Evolutionary conservation across 2,113 vertebrate species (phyloP).

Genomic region (Indicator indicator): DNA sequence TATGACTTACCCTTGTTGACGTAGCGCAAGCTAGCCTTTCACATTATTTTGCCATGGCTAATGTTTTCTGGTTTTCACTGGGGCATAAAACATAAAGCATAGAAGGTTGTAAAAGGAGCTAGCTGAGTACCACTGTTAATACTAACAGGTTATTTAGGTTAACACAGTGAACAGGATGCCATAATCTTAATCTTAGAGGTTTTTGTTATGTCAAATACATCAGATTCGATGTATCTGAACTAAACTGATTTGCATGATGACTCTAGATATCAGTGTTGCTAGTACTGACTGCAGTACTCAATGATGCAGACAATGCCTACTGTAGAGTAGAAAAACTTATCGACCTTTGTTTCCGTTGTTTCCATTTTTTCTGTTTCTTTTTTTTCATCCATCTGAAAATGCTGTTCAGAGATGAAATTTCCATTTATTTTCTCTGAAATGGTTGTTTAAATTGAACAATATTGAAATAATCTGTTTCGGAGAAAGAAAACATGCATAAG

Average conservation of each 20-base stretch:
- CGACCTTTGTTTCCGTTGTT: background rate
- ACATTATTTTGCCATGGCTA: background rate
- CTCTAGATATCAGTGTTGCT: background rate
- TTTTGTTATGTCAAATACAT: background rate
- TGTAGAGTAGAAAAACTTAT: background rate
- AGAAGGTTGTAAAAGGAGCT: background rate
- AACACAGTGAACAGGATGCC: background rate
- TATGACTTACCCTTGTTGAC: background rate
- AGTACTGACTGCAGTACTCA: background rate
- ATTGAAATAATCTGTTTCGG: conserved; percentile 25
- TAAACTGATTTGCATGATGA: background rate
- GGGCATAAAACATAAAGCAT: background rate
- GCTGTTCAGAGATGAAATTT: background rate
- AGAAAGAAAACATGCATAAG: background rate
- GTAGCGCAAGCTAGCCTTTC: background rate
- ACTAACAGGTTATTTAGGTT: background rate
- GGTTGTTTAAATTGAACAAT: background rate
- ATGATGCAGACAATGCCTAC: background rate
- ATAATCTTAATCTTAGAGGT: background rate
- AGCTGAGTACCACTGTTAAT: background rate
- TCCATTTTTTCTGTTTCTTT: background rate
- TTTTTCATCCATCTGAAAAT: background rate
- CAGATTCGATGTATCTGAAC: background rate
- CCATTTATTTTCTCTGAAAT: background rate
- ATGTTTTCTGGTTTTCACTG: conserved; percentile 1